A percentile compares a stretch with the other conserved stretches of the same genome.
These are phyloP conservation scores for Drosophila conformis DNA, from an alignment of 2,888 invertebrate species.

Conservation along the genomic window DNA sequence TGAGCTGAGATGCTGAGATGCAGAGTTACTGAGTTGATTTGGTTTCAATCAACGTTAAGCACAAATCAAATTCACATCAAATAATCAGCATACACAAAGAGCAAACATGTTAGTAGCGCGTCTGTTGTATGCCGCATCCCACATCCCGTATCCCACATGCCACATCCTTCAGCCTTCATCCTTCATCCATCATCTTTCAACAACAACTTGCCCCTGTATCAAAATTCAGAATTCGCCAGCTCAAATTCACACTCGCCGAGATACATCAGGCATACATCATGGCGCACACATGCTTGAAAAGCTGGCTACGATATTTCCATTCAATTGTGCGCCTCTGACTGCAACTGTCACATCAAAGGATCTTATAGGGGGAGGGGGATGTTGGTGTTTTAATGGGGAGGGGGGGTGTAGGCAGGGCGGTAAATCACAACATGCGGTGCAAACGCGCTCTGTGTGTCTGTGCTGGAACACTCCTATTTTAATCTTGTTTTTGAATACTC, in stretches of 20 bases:
- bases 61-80: slow-evolving; percentile 60
- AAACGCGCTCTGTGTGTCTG: slow-evolving; percentile 7
- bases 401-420: slow-evolving; percentile 36
- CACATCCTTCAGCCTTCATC: not conserved
- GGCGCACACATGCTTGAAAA: slow-evolving; percentile 19
- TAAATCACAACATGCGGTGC: slow-evolving; percentile 75
- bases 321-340: slow-evolving; percentile 40
- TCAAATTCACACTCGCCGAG: slow-evolving; percentile 41
- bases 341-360: slow-evolving; percentile 57
- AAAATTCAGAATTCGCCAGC: slow-evolving; percentile 58
- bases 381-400: not conserved
- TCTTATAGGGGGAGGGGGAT: not conserved
- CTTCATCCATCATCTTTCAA: slow-evolving; percentile 6
- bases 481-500: slow-evolving; percentile 81
- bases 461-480: slow-evolving; percentile 74
- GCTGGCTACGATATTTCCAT: slow-evolving; percentile 36
- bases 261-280: slow-evolving; percentile 22
- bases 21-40: slow-evolving; percentile 1
- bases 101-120: slow-evolving; percentile 6
- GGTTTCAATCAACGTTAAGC: slow-evolving; percentile 58
- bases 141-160: not conserved
- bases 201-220: slow-evolving; percentile 29
- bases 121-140: not conserved
- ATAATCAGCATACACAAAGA: slow-evolving; percentile 21
- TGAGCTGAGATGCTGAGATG: slow-evolving; percentile 3